Percentiles rank a stretch among this genome's conserved stretches.
Conservation (phyloP, 2,888 invertebrate species). For the Cerceris rybyensis region DNA sequence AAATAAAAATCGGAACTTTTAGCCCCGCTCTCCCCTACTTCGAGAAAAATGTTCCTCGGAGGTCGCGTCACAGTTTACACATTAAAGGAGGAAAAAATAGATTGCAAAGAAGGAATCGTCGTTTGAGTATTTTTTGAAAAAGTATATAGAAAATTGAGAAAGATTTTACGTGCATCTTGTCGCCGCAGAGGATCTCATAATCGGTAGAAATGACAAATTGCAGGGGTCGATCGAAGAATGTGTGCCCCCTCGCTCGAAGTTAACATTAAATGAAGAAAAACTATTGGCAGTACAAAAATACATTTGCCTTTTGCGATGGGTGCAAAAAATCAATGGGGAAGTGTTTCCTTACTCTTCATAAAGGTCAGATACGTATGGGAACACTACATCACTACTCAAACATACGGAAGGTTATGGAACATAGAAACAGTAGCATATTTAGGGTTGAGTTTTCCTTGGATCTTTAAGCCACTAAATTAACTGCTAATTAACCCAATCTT, state of each 20-base stretch:
- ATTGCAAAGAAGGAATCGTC: no score
- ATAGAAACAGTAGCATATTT: no score
- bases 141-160: not conserved
- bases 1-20: no score
- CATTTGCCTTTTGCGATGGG: not conserved
- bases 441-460: no score
- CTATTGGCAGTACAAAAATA: conserved; percentile 6
- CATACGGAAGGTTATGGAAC: not conserved
- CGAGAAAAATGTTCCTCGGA: no score
- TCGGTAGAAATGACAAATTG: not conserved
- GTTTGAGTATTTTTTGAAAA: no score
- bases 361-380: not conserved
- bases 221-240: conserved; percentile 12
- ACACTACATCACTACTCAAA: not conserved
- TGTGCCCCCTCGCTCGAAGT: conserved; percentile 42
- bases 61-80: no score
- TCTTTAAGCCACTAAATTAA: no score
- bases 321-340: not conserved
- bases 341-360: not conserved
- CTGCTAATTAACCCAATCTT: no score
- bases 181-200: not conserved
- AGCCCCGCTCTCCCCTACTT: no score
- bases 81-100: no score
- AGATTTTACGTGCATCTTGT: not conserved
- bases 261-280: conserved; percentile 8